These are phyloP conservation scores for Brachycybe producta DNA, from an alignment of 2,888 invertebrate genomes.

Conservation along the genomic window DNA sequence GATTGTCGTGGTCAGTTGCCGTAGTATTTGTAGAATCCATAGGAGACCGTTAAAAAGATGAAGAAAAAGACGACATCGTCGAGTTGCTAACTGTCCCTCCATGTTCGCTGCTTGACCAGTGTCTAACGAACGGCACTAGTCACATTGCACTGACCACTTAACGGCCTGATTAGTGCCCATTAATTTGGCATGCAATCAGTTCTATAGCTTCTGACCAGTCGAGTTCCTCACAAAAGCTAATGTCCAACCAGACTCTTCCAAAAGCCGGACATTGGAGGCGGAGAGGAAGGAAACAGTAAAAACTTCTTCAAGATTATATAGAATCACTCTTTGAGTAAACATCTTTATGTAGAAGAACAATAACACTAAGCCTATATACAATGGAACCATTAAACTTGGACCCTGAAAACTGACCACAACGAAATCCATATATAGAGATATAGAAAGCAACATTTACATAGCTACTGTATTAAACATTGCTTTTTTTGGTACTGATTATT, in stretches of 20 bases:
- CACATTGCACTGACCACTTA: conserved; percentile 17
- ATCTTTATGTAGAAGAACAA: too few species aligned
- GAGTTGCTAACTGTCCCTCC: conserved; percentile 6
- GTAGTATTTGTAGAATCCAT: not conserved
- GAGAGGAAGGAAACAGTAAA: conserved; percentile 2
- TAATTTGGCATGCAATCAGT: conserved; percentile 19
- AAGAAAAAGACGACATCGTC: not conserved
- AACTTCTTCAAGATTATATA: too few species aligned
- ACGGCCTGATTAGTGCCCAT: conserved; percentile 18
- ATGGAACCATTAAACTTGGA: too few species aligned
- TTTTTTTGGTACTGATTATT: too few species aligned
- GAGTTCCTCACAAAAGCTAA: conserved; percentile 11
- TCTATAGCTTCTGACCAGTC: conserved; percentile 12
- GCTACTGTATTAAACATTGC: too few species aligned
- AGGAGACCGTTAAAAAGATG: not conserved
- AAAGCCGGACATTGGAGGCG: not conserved
- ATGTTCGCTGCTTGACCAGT: conserved; percentile 1
- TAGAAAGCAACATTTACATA: too few species aligned
- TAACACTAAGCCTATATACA: too few species aligned
- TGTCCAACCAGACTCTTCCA: conserved; percentile 5
- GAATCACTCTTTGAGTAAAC: too few species aligned
- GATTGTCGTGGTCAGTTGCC: too few species aligned
- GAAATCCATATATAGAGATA: too few species aligned
- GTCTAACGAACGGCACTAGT: conserved; percentile 9
- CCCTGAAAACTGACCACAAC: too few species aligned